Base-by-base conservation (phyloP, 1,140 invertebrate species). In the Maconellicoccus hirsutus region DNA sequence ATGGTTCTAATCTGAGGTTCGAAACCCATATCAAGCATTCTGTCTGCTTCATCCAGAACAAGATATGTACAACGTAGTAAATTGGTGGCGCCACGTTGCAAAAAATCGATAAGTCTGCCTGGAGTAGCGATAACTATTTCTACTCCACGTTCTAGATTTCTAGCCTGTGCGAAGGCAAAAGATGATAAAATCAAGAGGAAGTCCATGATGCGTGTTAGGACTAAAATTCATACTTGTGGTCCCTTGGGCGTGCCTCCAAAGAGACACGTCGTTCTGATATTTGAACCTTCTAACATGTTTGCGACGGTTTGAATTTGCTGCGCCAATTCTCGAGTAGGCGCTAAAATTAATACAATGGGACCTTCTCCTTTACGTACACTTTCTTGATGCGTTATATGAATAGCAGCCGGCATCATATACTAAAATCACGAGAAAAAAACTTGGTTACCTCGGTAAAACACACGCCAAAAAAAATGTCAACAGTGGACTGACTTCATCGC, bases 1-100 rank as follows among this genome's bases (percentile, higher is more conserved):
- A 99, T 98, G 79, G 98, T 98, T 42, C 96, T 84, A 77, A 99
- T 99, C 80, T 99, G 97, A 0, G 97, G 97, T 79, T 99, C 97
- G 79, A 99, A 99, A 70, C 97, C 97, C 97, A 99, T 99, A 79
- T 92, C 90, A 26, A 91, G 78, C 89, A 92, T 92, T 66, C 89
- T 81, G 78, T 92, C 90, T 38, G 89, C 97, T 81, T 99, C 97
- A 81, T 99, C 97, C 63, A 99, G 80, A 0, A 99, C 96, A 22
- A 99, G 82, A 79, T 97, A 99, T 39, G 95, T 98, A 79, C 92
- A 94, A 42, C 76, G 73, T 84, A 86, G 78, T 79, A 98, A 81
- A 79, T 93, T 96, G 1, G 92, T 96, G 26, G 89, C 93, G 25
- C 88, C 87, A 74, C 86, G 84, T 77, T 94, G 92, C 27, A 96